Evolutionary conservation across 2,888 invertebrate species (phyloP).

Genomic region (Netelia fuscicornis): DNA sequence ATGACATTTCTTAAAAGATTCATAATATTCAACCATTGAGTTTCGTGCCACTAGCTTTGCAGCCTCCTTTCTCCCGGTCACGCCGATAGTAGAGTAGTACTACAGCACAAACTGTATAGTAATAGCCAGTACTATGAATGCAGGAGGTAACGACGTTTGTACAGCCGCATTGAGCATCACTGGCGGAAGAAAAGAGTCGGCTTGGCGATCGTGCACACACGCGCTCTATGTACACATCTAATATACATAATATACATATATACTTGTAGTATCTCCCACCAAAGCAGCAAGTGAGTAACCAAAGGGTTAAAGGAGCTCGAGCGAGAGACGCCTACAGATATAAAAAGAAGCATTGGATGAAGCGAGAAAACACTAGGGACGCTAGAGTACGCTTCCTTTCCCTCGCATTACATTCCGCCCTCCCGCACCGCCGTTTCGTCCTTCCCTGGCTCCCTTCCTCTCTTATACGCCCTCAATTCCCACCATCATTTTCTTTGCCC

Average conservation of each 20-base stretch:
- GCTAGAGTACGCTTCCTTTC: slow-evolving; percentile 61
- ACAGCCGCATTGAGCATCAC: slow-evolving; percentile 62
- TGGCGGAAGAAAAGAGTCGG: slow-evolving; percentile 53
- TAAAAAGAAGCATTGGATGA: background rate
- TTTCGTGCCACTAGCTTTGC: too few relatives aligned
- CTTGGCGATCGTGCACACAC: slow-evolving; percentile 37
- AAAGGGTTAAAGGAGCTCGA: slow-evolving; percentile 49
- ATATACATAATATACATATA: slow-evolving; percentile 41
- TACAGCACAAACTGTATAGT: slow-evolving; percentile 53
- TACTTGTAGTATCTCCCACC: slow-evolving; percentile 5
- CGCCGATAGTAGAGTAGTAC: slow-evolving; percentile 54
- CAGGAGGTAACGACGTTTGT: slow-evolving; percentile 41
- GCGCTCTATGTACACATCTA: slow-evolving; percentile 35
- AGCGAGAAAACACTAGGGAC: slow-evolving; percentile 55
- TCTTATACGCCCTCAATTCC: slow-evolving; percentile 37
- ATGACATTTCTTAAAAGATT: too few relatives aligned
- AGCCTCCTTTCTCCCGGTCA: too few relatives aligned
- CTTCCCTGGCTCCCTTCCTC: slow-evolving; percentile 15
- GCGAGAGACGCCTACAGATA: slow-evolving; percentile 15
- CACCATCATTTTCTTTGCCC: slow-evolving; percentile 40
- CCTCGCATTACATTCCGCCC: slow-evolving; percentile 40
- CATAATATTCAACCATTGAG: too few relatives aligned
- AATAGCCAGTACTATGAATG: slow-evolving; percentile 58
- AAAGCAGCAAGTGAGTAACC: slow-evolving; percentile 7
- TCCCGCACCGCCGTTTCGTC: background rate